These are phyloP conservation scores for Aromia moschata DNA, from an alignment of 2,888 invertebrate genomes.

Conservation along the genomic window DNA sequence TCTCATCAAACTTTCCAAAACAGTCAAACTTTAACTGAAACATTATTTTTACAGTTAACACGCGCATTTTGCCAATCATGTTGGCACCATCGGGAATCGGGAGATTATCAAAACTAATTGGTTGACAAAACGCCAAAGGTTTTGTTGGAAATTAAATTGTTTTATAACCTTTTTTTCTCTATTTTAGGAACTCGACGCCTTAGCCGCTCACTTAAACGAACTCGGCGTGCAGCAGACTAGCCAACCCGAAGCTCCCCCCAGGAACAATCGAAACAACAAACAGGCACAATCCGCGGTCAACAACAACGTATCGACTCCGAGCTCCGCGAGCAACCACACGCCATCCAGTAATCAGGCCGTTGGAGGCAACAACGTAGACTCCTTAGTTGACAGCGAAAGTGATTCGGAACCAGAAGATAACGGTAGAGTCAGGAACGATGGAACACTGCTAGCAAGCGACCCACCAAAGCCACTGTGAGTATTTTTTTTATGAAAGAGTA, in stretches of 20 bases:
- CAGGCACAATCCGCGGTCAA: slow-evolving; percentile 55
- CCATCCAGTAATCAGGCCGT: slow-evolving; percentile 44
- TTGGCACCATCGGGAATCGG: too few species aligned
- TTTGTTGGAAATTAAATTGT: too few species aligned
- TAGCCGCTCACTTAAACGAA: slow-evolving; percentile 96
- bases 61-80: too few species aligned
- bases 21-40: too few species aligned
- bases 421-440: slow-evolving; percentile 85
- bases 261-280: slow-evolving; percentile 66
- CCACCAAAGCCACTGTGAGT: slow-evolving; percentile 96
- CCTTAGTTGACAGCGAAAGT: slow-evolving; percentile 78
- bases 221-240: slow-evolving; percentile 78
- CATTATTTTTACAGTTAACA: too few species aligned
- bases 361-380: slow-evolving; percentile 69
- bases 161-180: slow-evolving; percentile 30
- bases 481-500: slow-evolving; percentile 16
- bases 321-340: slow-evolving; percentile 52
- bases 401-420: slow-evolving; percentile 86
- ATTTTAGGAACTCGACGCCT: slow-evolving; percentile 89
- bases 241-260: slow-evolving; percentile 76
- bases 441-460: slow-evolving; percentile 94
- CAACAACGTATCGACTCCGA: slow-evolving; percentile 56
- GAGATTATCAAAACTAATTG: too few species aligned
- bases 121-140: too few species aligned
- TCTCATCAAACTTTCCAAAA: too few species aligned